Percentiles rank a stretch among this genome's conserved stretches.
phyloP scores from a whole-genome alignment of 2,113 vertebrate species.

The Ptyas mucosa region DNA sequence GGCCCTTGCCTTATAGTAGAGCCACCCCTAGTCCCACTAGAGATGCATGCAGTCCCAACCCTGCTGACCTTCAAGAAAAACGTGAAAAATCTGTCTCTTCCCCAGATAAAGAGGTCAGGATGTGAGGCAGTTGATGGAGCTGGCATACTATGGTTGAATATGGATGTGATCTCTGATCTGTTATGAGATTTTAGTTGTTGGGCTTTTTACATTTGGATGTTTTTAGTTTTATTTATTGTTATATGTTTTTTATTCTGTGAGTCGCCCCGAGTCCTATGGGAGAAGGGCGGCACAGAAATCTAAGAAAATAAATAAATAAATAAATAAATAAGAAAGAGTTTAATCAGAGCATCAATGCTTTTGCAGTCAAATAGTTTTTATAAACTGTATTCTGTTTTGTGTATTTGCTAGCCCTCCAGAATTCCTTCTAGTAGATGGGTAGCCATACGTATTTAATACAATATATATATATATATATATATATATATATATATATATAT shows the following conservation, averaged over 20 bases:
- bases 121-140: neutral
- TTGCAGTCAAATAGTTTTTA: neutral
- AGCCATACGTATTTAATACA: neutral
- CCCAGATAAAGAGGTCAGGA: neutral
- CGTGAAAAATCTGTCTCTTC: neutral
- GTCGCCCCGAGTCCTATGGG: too few species aligned
- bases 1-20: neutral
- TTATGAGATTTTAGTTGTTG: too few species aligned
- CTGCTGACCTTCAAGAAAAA: neutral
- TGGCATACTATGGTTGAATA: neutral
- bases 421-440: neutral
- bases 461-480: neutral
- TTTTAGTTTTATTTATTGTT: too few species aligned
- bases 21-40: neutral
- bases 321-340: too few species aligned
- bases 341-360: neutral
- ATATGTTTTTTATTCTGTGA: too few species aligned
- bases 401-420: neutral
- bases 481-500: neutral
- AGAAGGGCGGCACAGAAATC: too few species aligned
- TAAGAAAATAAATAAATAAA: too few species aligned
- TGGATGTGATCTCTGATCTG: too few species aligned
- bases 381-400: neutral
- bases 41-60: neutral
- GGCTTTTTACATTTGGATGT: too few species aligned